These are phyloP conservation scores for Sebastes steindachneri DNA, from an alignment of 2,797 vertebrate genomes.

Conservation along the genomic window DNA sequence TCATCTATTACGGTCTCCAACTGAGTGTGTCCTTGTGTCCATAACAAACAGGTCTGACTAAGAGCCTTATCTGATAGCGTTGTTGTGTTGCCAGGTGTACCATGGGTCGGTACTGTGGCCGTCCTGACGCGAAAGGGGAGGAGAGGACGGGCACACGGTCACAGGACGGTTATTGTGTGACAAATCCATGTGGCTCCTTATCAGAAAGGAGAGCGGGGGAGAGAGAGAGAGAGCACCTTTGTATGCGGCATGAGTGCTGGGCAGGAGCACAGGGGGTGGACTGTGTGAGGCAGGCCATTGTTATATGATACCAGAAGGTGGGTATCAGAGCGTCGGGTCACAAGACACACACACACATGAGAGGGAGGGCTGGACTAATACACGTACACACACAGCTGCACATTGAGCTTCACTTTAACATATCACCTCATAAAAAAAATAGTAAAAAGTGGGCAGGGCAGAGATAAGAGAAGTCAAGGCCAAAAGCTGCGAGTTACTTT, in stretches of 20 bases:
- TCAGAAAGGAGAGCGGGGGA: slow-evolving; percentile 52
- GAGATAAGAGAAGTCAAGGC: slow-evolving; percentile 58
- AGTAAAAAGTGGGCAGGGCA: slow-evolving; percentile 48
- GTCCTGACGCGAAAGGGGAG: slow-evolving; percentile 13
- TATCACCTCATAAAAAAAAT: slow-evolving; percentile 42
- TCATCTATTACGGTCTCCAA: background rate
- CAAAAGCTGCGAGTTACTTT: slow-evolving; percentile 36
- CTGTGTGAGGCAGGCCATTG: slow-evolving; percentile 78
- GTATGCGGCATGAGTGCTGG: slow-evolving; percentile 59
- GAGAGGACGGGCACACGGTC: slow-evolving; percentile 25
- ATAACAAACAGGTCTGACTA: slow-evolving; percentile 8
- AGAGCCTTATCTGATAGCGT: slow-evolving; percentile 40
- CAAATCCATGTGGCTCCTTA: slow-evolving; percentile 61
- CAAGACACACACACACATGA: slow-evolving; percentile 69
- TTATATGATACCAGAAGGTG: slow-evolving; percentile 79
- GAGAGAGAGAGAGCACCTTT: slow-evolving; percentile 78
- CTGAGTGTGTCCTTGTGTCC: slow-evolving; percentile 16
- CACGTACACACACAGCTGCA: background rate
- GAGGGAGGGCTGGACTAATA: slow-evolving; percentile 35
- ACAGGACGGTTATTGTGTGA: slow-evolving; percentile 69
- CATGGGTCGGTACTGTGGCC: slow-evolving; percentile 27
- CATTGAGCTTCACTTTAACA: slow-evolving; percentile 26
- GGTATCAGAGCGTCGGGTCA: slow-evolving; percentile 77
- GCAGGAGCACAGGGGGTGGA: slow-evolving; percentile 61
- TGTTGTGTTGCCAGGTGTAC: slow-evolving; percentile 37